Base-by-base conservation (phyloP, 64 coral and sea anemone genomes). In the Dendrophyllia cribrosa region DNA sequence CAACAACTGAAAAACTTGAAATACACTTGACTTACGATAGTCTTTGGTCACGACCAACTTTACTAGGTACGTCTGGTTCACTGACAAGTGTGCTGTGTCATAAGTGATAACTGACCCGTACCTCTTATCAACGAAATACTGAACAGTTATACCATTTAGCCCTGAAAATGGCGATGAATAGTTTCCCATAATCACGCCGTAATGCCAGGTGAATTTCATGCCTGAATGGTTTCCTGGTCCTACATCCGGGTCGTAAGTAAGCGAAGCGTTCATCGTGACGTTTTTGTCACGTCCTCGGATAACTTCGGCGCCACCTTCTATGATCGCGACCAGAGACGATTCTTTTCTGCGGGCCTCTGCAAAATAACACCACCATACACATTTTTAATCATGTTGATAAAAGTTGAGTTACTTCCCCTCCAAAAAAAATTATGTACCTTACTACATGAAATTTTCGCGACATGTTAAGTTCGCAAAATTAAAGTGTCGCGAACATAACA, bases 231-330 rank as follows among this genome's bases (percentile, higher is more conserved):
- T 11, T 21, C 79, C 89, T 8, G 52, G 78, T 66, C 79, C 89
- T 73, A 91, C 58, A n/a, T 64, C 79, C 15, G 89, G 89, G 69
- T 91, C 89, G 44, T 82, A 72, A 14, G 78, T 73, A 60, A 70
- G 51, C 6, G 66, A 83, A 0, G 89, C 89, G 51, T 85, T 80
- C 5, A 91, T 34, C 9, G 69, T 72, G 6, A 72, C 46, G n/a
- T 44, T 60, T 74, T 91, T 15, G 19, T 45, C 4, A 43, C 52
- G 52, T 44, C 78, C 79, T 70, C 52, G 61, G 21, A 16, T 46
- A 9, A 83, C 45, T 14, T 72, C 78, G 7, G 51, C 19, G 6
- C 89, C 89, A 3, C 89, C 89, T 43, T 34, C 9, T 15, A 91
- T 79, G 16, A 67, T 56, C 12, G 75, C 88, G 2, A 90, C 51